Percentiles rank a stretch among this genome's conserved stretches.
phyloP scores from a whole-genome alignment of 2,888 invertebrate genomes.

The Tenthredo notha region DNA sequence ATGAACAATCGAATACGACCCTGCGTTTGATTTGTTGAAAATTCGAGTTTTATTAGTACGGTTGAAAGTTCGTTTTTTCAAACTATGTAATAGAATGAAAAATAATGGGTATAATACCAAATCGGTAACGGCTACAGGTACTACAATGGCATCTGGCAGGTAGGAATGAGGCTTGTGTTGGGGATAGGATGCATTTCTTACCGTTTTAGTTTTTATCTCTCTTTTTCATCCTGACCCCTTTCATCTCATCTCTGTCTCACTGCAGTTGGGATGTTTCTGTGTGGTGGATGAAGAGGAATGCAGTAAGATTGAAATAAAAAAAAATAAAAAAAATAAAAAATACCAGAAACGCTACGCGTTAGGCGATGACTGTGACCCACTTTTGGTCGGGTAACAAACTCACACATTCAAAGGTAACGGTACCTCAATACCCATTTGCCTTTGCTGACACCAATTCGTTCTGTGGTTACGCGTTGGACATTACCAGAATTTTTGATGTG shows the following conservation, averaged over 20 bases:
- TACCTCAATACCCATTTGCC: conserved; percentile 71
- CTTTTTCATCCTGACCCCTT: background rate
- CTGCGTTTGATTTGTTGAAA: background rate
- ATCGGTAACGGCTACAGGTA: background rate
- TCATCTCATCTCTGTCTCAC: background rate
- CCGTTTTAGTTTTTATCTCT: conserved; percentile 1
- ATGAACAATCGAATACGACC: background rate
- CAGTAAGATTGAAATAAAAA: conserved; percentile 20
- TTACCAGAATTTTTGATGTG: conserved; percentile 50
- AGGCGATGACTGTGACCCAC: conserved; percentile 76
- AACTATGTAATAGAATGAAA: background rate
- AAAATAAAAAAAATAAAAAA: background rate
- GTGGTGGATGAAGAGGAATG: conserved; percentile 36
- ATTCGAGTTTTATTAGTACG: conserved; percentile 4
- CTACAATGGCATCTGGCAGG: conserved; percentile 30
- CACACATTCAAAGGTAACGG: conserved; percentile 77
- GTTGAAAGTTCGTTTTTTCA: background rate
- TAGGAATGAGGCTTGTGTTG: background rate
- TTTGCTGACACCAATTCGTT: conserved; percentile 74
- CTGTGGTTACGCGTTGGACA: conserved; percentile 56
- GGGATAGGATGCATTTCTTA: conserved; percentile 28
- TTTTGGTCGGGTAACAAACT: conserved; percentile 73
- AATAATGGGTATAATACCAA: background rate
- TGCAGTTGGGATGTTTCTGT: conserved; percentile 8
- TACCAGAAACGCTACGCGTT: conserved; percentile 65